A percentile compares a stretch with the other conserved stretches of the same genome.
Conservation (phyloP, 2,797 vertebrate species). For the Tarsius wallacei region DNA sequence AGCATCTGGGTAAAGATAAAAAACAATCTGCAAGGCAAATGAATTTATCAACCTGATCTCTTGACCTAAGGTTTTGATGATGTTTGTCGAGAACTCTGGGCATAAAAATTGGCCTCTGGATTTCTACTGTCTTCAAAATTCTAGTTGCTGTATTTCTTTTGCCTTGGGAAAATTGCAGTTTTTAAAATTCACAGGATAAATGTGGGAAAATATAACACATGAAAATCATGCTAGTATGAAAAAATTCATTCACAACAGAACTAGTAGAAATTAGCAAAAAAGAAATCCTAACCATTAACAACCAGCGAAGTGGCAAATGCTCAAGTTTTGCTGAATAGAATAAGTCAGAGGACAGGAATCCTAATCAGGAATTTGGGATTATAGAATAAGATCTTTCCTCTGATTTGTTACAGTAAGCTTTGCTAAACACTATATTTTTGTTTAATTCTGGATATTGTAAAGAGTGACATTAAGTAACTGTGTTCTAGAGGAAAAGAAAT, state of each 20-base stretch:
- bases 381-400: slow-evolving; percentile 75
- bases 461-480: slow-evolving; percentile 86
- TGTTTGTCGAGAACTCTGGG: slow-evolving; percentile 86
- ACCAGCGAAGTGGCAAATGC: slow-evolving; percentile 42
- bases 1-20: slow-evolving; percentile 82
- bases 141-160: slow-evolving; percentile 75
- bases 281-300: slow-evolving; percentile 72
- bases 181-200: slow-evolving; percentile 71
- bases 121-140: slow-evolving; percentile 83
- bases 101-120: slow-evolving; percentile 72
- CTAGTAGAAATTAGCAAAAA: slow-evolving; percentile 76
- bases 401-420: slow-evolving; percentile 84
- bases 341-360: slow-evolving; percentile 67
- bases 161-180: slow-evolving; percentile 68
- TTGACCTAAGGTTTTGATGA: slow-evolving; percentile 87
- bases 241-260: slow-evolving; percentile 77
- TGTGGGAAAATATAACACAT: slow-evolving; percentile 68
- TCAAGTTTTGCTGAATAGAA: slow-evolving; percentile 69
- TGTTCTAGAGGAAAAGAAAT: slow-evolving; percentile 88
- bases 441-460: slow-evolving; percentile 85
- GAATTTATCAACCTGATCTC: slow-evolving; percentile 88
- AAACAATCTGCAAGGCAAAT: slow-evolving; percentile 84
- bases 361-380: slow-evolving; percentile 72
- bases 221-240: slow-evolving; percentile 65
- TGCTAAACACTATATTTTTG: slow-evolving; percentile 78